Evolutionary conservation across 2,113 vertebrate genomes (phyloP).

Genomic region (Mobula birostris): DNA sequence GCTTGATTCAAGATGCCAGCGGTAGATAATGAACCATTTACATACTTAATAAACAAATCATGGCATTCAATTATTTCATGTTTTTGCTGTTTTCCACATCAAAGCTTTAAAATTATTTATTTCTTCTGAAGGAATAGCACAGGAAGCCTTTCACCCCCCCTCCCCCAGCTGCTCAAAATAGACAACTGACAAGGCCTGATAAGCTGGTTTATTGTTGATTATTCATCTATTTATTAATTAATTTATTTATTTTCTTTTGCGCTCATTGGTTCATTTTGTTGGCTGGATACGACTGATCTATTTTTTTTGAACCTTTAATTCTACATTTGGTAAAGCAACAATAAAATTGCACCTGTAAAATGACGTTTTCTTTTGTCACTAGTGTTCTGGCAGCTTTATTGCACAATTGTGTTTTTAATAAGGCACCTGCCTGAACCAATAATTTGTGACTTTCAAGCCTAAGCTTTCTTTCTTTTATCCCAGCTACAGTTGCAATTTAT

Average conservation of each 20-base stretch:
- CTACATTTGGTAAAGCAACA: neutral
- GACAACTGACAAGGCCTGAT: constrained; percentile 99
- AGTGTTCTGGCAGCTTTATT: neutral
- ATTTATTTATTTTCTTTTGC: neutral
- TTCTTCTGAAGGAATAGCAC: constrained; percentile 87
- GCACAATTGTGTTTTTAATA: neutral
- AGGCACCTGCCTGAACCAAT: neutral
- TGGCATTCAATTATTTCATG: constrained; percentile 81
- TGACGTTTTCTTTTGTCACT: neutral
- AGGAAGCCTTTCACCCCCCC: constrained; percentile 66
- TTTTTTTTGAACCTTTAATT: neutral
- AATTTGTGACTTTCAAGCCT: neutral
- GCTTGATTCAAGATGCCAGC: neutral
- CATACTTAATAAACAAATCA: neutral
- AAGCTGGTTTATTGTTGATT: constrained; percentile 64
- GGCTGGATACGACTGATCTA: neutral
- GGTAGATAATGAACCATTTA: neutral
- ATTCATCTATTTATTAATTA: neutral
- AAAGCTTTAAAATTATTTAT: constrained; percentile 98
- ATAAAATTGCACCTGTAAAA: neutral
- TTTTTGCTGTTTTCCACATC: constrained; percentile 90
- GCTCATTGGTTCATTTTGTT: neutral
- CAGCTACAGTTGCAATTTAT: neutral
- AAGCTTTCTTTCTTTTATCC: neutral
- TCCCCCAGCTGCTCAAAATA: constrained; percentile 65